Evolutionary conservation across 2,888 invertebrate genomes (phyloP).

Genomic region (Leistus spinibarbis): DNA sequence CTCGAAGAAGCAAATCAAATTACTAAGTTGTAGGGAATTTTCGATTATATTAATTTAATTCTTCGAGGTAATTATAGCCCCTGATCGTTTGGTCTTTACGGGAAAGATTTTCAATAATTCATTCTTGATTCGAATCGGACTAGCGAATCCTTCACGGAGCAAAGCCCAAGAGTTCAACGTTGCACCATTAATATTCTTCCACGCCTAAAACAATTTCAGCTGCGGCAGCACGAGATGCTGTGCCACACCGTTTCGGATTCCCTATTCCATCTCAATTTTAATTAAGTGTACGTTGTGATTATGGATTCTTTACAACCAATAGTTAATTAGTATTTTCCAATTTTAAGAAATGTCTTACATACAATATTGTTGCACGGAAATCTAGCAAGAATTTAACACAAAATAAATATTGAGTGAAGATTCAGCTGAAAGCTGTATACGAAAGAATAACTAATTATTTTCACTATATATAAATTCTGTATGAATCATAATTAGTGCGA

Average conservation of each 20-base stretch:
- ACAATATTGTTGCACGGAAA: too few species aligned
- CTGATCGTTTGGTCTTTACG: conserved; percentile 4
- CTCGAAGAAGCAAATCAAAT: conserved; percentile 22
- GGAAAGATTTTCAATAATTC: conserved; percentile 29
- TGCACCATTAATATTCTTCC: conserved; percentile 35
- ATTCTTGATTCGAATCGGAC: conserved; percentile 10
- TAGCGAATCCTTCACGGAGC: not conserved
- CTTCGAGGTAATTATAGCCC: conserved; percentile 18
- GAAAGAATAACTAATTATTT: too few species aligned
- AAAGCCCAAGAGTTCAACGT: not conserved
- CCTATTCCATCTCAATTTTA: conserved; percentile 40
- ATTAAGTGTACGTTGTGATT: conserved; percentile 41
- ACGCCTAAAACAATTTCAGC: conserved; percentile 33
- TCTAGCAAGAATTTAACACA: too few species aligned
- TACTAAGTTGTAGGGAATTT: conserved; percentile 9
- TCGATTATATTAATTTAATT: conserved; percentile 23
- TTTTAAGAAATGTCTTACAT: not conserved
- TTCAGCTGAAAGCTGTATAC: too few species aligned
- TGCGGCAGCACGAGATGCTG: not conserved
- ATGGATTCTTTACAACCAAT: conserved; percentile 30
- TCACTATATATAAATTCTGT: too few species aligned
- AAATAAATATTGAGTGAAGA: too few species aligned
- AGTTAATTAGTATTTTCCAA: conserved; percentile 38
- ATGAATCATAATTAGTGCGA: too few species aligned
- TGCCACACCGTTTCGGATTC: conserved; percentile 17